These are phyloP conservation scores for Chrysoperla carnea DNA, from an alignment of 1,140 invertebrate species.

Conservation along the genomic window DNA sequence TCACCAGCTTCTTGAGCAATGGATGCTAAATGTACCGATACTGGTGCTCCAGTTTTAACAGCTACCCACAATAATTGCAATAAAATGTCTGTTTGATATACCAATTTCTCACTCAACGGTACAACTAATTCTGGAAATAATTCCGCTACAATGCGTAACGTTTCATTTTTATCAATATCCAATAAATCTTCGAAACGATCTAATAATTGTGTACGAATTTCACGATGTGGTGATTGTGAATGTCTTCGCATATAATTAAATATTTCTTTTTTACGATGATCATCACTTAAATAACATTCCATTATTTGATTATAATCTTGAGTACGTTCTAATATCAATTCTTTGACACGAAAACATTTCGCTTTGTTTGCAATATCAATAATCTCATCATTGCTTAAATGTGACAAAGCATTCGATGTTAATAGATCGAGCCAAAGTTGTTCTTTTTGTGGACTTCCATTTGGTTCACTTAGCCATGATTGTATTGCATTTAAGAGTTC, in stretches of 20 bases:
- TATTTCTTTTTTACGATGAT: constrained; percentile 42
- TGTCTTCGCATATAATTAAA: constrained; percentile 59
- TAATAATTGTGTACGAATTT: constrained; percentile 26
- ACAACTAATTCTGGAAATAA: constrained; percentile 28
- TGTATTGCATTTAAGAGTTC: not conserved
- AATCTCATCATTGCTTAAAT: constrained; percentile 27
- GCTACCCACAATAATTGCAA: constrained; percentile 12
- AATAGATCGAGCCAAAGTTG: constrained; percentile 65
- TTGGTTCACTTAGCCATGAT: not conserved
- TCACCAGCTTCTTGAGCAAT: constrained; percentile 13
- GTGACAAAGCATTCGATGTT: constrained; percentile 41
- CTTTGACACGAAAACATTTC: constrained; percentile 25
- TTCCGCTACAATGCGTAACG: constrained; percentile 32
- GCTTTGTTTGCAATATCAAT: constrained; percentile 21
- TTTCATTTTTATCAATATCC: constrained; percentile 23
- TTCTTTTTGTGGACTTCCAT: constrained; percentile 29
- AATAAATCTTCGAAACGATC: constrained; percentile 21
- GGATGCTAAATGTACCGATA: constrained; percentile 15
- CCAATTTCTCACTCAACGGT: constrained; percentile 23
- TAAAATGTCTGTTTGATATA: constrained; percentile 17
- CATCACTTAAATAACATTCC: constrained; percentile 27
- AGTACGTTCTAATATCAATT: constrained; percentile 25
- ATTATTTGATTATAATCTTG: constrained; percentile 25
- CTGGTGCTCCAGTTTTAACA: constrained; percentile 15
- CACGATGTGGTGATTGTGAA: constrained; percentile 29